Base-by-base conservation (phyloP, 2,888 invertebrate species). In the Apantesis nais region DNA sequence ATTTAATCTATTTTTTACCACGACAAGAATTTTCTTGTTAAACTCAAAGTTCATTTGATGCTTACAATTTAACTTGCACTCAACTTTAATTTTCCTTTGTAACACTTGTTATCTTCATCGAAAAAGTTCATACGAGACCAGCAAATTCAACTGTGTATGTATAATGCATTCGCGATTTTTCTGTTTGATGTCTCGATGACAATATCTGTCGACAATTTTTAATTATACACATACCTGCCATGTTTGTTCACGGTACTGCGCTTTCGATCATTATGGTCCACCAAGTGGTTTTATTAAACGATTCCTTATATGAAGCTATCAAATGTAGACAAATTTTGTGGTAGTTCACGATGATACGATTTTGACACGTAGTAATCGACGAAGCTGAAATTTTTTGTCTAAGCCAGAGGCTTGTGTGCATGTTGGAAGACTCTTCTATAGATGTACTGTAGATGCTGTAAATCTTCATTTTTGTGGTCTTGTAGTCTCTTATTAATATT, bases 361-460 rank as follows among this genome's bases (percentile, higher is more conserved):
- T 58, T 29, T 14, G 25, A 25, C 29, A 58, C 58, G 58, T 63
- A 19, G 29, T 41, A 19, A 39, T 62, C 62, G 39, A 29, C 39
- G 41, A 63, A 0, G 63, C 63, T 63, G 41, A 63, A 63, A 63
- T 16, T 29, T 63, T 41, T n/a, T 63, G 29, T 31, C 44, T 41
- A 31, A n/a, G 11, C 44, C 25, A 25, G 16, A 58, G n/a, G 58
- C 58, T 29, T 29, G 14, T 29, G 58, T 55, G 25, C 12, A 16
- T 58, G 25, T 58, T 29, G 58, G 3, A 14, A 16, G 12, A 14
- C 55, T 58, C 29, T 55, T 55, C 55, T 29, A 29, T 58, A 16
- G 14, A 1, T 44, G 44, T 44, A 29, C 14, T 58, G 29, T 29
- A 25, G 29, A 58, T 14, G 58, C 16, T 58, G 58, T 14, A 58